phyloP scores from a whole-genome alignment of 2,888 invertebrate genomes.

The Drymonia ruficornis region DNA sequence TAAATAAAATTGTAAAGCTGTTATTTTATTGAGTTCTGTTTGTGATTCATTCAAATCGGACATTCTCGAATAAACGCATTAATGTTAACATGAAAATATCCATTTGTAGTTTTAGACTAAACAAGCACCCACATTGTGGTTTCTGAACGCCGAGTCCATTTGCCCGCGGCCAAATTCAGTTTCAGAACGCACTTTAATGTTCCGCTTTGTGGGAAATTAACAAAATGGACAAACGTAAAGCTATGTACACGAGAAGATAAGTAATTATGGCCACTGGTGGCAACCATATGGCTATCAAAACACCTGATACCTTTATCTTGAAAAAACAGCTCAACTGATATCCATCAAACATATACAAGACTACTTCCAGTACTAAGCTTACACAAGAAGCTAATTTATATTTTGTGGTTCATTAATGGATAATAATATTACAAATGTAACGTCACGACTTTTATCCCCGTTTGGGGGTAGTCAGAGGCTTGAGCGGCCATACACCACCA shows the following conservation, averaged over 20 bases:
- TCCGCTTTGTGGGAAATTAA: constrained; percentile 61
- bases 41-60: constrained; percentile 6
- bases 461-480: no score
- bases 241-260: constrained; percentile 19
- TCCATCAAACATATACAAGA: no score
- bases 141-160: constrained; percentile 59
- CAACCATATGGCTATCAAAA: no score
- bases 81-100: constrained; percentile 48
- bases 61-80: constrained; percentile 28
- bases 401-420: no score
- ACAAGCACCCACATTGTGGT: constrained; percentile 60
- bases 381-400: no score
- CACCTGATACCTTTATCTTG: no score
- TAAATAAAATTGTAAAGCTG: no score
- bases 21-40: not conserved
- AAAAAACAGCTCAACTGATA: no score
- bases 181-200: constrained; percentile 59
- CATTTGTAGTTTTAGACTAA: constrained; percentile 61
- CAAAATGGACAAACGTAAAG: constrained; percentile 58
- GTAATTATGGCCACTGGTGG: constrained; percentile 12
- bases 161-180: constrained; percentile 63
- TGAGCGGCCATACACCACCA: no score
- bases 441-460: no score
- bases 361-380: no score
- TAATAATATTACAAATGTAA: no score